phyloP scores from a whole-genome alignment of 2,113 vertebrate genomes.

The Diphyllodes magnificus region DNA sequence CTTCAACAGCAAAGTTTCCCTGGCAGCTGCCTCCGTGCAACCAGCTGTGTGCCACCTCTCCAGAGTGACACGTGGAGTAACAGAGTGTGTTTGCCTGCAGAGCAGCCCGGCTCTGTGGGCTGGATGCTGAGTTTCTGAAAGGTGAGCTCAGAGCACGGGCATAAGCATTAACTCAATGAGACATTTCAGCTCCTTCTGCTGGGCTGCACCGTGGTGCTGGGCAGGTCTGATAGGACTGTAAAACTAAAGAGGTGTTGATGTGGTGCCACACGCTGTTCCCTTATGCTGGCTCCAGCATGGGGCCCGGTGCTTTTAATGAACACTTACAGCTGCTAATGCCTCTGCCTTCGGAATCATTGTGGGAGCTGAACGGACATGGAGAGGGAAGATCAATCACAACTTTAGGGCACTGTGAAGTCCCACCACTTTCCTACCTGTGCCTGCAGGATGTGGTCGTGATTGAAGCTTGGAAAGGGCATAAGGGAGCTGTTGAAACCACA shows the following conservation, averaged over 20 bases:
- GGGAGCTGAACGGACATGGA: neutral
- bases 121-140: neutral
- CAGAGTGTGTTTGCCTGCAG: neutral
- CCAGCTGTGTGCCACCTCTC: neutral
- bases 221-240: neutral
- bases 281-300: neutral
- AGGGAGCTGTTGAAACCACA: neutral
- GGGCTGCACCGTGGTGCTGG: neutral
- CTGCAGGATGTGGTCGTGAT: neutral
- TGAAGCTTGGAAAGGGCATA: neutral
- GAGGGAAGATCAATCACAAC: neutral
- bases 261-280: neutral
- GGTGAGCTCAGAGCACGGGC: neutral
- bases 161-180: neutral
- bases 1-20: neutral
- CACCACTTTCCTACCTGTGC: neutral
- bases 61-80: neutral
- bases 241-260: constrained; percentile 2
- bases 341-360: neutral
- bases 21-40: neutral
- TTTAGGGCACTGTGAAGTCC: neutral
- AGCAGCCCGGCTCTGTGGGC: neutral
- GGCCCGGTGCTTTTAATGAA: neutral
- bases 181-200: neutral
- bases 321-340: neutral